Evolutionary conservation across 2,888 invertebrate species (phyloP), one percentile per base, ranked within the genome.

Genomic region (Ornithoptera alexandrae): DNA sequence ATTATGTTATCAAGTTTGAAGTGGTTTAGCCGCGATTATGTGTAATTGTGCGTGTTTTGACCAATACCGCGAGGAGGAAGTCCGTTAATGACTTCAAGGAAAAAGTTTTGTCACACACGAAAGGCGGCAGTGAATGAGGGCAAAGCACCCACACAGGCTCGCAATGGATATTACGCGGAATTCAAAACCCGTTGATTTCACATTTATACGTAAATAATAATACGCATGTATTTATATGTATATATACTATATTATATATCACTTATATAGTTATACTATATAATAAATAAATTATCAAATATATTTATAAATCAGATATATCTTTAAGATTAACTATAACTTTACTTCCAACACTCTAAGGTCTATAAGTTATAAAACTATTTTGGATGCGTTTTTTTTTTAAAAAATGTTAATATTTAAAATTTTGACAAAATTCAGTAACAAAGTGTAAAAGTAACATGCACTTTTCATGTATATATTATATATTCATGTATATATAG

Each of bases 21-120:
- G 62, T 66, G 60, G 63, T 64, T 66, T 39, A 61, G 57, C 5
- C 6, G 20, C 15, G 60, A 70, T 70, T 67, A 67, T 56, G 61
- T 46, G n/a, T 61, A 70, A 70, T 64, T 70, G 70, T 67, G 67
- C 67, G 67, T 64, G 64, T 70, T 70, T 70, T 70, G 67, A 70
- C 64, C 70, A 67, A 70, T 61, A 65, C 67, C 70, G 70, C 70
- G 36, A 56, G 56, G 30, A 67, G 70, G 70, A 70, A 70, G 70
- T 70, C 56, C 2, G 67, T 70, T 67, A 70, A 70, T 59, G 60
- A 61, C 61, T 70, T 70, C 70, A 70, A 67, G 70, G 70, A 70
- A 70, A 70, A 70, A 67, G 70, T 66, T 70, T 58, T 70, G 64
- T 67, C 63, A 57, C 50, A 62, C 57, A 65, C 58, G 57, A 64